Conservation (phyloP, 2,797 vertebrate species). For the Cuniculus paca region DNA sequence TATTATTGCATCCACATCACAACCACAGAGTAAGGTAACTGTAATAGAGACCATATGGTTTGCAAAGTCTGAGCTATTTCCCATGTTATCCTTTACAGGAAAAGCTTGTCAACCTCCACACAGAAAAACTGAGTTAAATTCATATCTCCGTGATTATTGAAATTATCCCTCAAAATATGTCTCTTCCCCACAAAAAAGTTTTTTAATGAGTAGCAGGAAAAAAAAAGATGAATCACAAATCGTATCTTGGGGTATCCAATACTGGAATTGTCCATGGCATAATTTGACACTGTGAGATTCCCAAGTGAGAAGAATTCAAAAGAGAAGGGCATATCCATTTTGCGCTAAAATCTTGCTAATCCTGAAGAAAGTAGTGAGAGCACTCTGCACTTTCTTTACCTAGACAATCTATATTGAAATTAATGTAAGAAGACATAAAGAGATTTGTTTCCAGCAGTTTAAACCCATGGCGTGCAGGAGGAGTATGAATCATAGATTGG, state of each 20-base stretch:
- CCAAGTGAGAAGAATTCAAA: not conserved
- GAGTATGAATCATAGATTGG: slow-evolving; percentile 74
- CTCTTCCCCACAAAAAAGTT: not conserved
- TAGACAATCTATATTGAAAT: slow-evolving; percentile 72
- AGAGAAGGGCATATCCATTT: not conserved
- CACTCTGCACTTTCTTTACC: not conserved
- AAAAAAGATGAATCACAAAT: not conserved
- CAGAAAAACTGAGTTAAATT: slow-evolving; percentile 27
- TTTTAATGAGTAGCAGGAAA: not conserved
- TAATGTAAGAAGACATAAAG: slow-evolving; percentile 81
- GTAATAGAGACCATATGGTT: not conserved
- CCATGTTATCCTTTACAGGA: not conserved
- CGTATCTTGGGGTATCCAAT: not conserved
- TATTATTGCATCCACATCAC: not conserved
- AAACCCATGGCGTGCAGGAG: slow-evolving; percentile 83
- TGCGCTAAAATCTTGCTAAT: not conserved
- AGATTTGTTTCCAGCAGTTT: slow-evolving; percentile 76
- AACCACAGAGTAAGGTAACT: not conserved
- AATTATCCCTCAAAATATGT: not conserved
- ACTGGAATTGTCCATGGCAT: not conserved
- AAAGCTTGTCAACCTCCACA: not conserved
- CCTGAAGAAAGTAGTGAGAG: not conserved
- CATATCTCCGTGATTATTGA: not conserved
- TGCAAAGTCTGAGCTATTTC: not conserved
- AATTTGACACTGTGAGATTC: not conserved